Conservation (phyloP, 2,797 vertebrate species). For the Rhinophrynus dorsalis region DNA sequence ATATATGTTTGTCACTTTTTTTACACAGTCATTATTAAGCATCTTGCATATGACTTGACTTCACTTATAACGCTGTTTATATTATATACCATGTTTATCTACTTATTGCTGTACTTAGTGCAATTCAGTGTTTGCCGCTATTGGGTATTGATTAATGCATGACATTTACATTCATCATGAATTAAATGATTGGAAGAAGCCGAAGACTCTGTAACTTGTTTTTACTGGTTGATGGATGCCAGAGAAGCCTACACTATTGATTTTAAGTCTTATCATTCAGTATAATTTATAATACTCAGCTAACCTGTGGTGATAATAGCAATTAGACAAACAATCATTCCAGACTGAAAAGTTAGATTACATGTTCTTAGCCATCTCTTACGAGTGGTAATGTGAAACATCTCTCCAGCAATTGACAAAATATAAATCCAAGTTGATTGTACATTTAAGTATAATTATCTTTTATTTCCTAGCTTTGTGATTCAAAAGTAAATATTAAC, state of each 20-base stretch:
- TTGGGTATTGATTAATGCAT: conserved; percentile 46
- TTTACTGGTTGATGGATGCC: conserved; percentile 22
- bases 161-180: conserved; percentile 45
- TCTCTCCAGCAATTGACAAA: neutral
- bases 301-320: conserved; percentile 14
- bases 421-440: conserved; percentile 17
- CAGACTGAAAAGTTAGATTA: conserved; percentile 13
- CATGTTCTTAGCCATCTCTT: neutral
- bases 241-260: conserved; percentile 15
- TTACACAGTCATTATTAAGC: neutral
- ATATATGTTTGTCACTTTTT: neutral
- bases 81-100: neutral
- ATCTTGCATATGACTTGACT: neutral
- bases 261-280: conserved; percentile 21
- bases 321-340: conserved; percentile 27
- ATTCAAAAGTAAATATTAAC: neutral
- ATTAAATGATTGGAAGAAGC: conserved; percentile 30
- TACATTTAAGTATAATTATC: neutral
- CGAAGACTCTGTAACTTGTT: conserved; percentile 16
- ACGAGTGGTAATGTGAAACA: neutral
- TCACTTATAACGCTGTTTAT: neutral
- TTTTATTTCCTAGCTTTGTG: neutral
- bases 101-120: neutral
- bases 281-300: conserved; percentile 31
- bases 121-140: conserved; percentile 16